Percentiles rank a stretch among this genome's conserved stretches.
phyloP scores from a whole-genome alignment of 2,888 invertebrate species.

The Netelia melanura region DNA sequence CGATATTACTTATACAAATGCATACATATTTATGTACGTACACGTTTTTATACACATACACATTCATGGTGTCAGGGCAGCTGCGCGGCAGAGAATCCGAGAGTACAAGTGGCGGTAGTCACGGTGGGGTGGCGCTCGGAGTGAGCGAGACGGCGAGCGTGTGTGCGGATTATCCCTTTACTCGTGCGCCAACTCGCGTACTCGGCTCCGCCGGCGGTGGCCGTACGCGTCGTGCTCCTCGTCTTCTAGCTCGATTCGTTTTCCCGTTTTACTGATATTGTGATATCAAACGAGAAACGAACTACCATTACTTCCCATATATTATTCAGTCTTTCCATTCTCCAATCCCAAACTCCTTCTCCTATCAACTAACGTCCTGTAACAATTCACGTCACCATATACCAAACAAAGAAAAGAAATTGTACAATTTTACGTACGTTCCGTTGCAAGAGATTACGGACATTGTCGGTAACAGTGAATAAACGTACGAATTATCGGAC shows the following conservation, averaged over 20 bases:
- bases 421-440: no score
- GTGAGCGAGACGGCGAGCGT: slow-evolving; percentile 12
- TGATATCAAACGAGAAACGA: not conserved
- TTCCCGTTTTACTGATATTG: not conserved
- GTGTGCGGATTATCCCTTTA: slow-evolving; percentile 65
- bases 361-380: no score
- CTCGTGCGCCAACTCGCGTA: slow-evolving; percentile 55
- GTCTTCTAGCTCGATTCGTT: not conserved
- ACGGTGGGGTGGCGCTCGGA: slow-evolving; percentile 9
- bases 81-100: slow-evolving; percentile 47
- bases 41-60: not conserved
- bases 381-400: no score
- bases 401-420: no score
- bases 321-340: not conserved
- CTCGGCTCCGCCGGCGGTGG: slow-evolving; percentile 52
- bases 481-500: not conserved
- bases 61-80: slow-evolving; percentile 12
- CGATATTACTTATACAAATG: not conserved
- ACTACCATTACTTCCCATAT: not conserved
- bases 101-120: slow-evolving; percentile 40
- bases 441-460: no score
- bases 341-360: no score
- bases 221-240: slow-evolving; percentile 29
- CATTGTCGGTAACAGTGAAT: no score
- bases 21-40: slow-evolving; percentile 3